Evolutionary conservation across 2,797 vertebrate species (phyloP), one percentile per base, ranked within the genome.

Genomic region (Anomalospiza imberbis): DNA sequence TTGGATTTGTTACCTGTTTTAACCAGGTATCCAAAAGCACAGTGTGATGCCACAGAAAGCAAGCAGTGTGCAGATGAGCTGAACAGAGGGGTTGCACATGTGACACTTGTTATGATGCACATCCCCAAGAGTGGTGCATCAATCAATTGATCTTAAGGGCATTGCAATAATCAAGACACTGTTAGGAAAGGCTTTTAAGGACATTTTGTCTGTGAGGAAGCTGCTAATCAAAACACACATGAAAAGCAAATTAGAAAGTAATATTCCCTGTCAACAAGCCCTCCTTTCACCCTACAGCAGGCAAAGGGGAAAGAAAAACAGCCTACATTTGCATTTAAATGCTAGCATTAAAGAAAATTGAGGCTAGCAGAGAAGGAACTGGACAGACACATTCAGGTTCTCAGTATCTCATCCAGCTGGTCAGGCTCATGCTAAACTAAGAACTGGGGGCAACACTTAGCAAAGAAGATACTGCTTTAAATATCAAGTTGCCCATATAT

Each of bases 151-250:
- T 20, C 61, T 74, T 71, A 67, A 68, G 31, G 61, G 82, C 0
- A 0, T 13, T 71, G 26, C 29, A 77, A 85, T 53, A 53, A 57
- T 18, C 0, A 0, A 92, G 48, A 61, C 5, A 80, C 45, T 20
- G 12, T 28, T 31, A 81, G 44, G 12, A 94, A 83, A 78, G 17
- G 47, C 25, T 91, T 65, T 48, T 60, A 74, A 73, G 50, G 57
- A 80, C 29, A 26, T 42, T 87, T 47, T 50, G 21, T 51, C 50
- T 71, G 38, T 13, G 7, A 85, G 38, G 36, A 91, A 77, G 45
- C 53, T 48, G 50, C 25, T 77, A 94, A 92, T 13, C 20, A 55
- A 85, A 89, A 63, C 11, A 38, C 7, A 38, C 13, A 40, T 38
- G 53, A 50, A 75, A 89, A 68, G 19, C 42, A 89, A 91, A 68